These are phyloP conservation scores for Callitettix versicolor DNA, from an alignment of 1,140 invertebrate species.

Conservation along the genomic window DNA sequence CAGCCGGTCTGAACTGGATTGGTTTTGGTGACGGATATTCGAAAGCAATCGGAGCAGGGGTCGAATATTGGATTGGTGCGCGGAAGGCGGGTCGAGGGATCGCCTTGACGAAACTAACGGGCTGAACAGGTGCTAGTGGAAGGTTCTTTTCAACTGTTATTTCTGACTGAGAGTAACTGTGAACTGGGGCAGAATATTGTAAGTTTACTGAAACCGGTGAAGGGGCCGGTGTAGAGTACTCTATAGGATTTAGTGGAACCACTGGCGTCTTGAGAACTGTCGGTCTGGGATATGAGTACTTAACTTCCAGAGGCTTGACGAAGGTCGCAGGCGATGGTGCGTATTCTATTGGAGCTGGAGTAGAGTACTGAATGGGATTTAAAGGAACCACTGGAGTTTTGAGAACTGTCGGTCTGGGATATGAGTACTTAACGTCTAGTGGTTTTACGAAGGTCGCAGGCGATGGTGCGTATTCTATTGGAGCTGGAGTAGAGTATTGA, in stretches of 20 bases:
- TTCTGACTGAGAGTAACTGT: no score
- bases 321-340: background rate
- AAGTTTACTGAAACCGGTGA: background rate
- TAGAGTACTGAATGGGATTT: constrained; percentile 19
- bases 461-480: constrained; percentile 10
- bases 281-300: constrained; percentile 9
- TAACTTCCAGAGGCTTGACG: constrained; percentile 1
- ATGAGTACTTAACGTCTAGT: background rate
- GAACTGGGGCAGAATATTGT: no score
- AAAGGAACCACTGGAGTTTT: constrained; percentile 18
- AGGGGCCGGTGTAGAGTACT: constrained; percentile 5
- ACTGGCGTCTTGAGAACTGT: constrained; percentile 5
- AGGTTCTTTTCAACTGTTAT: no score
- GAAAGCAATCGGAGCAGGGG: constrained; percentile 5
- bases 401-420: constrained; percentile 9
- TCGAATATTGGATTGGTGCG: constrained; percentile 19
- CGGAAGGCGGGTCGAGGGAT: no score
- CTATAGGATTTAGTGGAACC: constrained; percentile 7
- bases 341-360: constrained; percentile 1
- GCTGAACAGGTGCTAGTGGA: no score
- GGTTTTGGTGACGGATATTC: constrained; percentile 1
- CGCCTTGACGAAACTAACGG: no score
- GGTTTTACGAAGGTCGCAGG: constrained; percentile 22
- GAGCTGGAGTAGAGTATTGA: constrained; percentile 11
- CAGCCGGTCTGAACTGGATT: constrained; percentile 5